These are phyloP conservation scores for Ondatra zibethicus DNA, from an alignment of 2,113 vertebrate genomes.

Conservation along the genomic window DNA sequence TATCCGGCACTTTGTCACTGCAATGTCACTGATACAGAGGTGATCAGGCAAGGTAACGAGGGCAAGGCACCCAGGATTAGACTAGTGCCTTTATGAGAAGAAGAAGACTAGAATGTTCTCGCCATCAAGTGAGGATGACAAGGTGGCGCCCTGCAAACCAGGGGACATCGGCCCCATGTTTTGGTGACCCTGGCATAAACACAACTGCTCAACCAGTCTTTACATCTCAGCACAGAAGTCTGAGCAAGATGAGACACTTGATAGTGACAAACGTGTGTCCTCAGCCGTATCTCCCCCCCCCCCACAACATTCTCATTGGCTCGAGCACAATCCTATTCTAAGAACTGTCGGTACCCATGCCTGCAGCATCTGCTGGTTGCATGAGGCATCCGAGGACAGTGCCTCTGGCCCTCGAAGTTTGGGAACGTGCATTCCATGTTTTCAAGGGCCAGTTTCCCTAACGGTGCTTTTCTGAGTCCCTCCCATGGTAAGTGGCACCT, in stretches of 20 bases:
- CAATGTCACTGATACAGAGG: neutral
- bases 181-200: neutral
- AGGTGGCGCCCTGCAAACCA: accelerated
- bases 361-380: too few species aligned
- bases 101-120: neutral
- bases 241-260: neutral
- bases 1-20: neutral
- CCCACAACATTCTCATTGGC: neutral
- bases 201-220: too few species aligned
- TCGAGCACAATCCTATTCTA: neutral
- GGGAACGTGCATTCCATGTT: too few species aligned
- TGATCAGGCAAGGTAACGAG: neutral
- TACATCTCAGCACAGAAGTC: neutral
- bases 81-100: neutral
- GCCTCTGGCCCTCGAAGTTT: too few species aligned
- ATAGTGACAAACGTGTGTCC: too few species aligned
- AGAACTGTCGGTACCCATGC: neutral
- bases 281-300: too few species aligned
- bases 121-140: neutral
- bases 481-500: neutral
- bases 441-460: neutral
- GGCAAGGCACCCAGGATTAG: neutral
- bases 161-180: too few species aligned
- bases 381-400: too few species aligned
- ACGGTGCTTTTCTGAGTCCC: neutral